These are phyloP conservation scores for Variabilichromis moorii DNA, from an alignment of 2,113 vertebrate genomes.

Conservation along the genomic window DNA sequence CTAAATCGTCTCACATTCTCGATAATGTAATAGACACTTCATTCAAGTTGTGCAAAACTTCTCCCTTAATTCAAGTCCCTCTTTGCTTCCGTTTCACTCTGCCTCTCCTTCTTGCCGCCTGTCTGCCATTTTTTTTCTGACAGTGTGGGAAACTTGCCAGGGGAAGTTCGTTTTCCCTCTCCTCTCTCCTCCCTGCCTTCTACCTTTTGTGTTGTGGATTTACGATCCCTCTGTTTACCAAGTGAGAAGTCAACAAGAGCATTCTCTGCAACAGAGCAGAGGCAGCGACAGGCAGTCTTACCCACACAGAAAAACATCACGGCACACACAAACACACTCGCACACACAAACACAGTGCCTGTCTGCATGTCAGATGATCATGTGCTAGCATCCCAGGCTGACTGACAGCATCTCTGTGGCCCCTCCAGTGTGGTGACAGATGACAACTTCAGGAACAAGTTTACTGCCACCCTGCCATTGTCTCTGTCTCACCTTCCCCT, in stretches of 20 bases:
- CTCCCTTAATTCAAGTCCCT: neutral
- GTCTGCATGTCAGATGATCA: slow-evolving; percentile 23
- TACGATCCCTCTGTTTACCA: slow-evolving; percentile 47
- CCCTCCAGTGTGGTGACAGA: slow-evolving; percentile 28
- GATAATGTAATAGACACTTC: neutral
- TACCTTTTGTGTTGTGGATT: slow-evolving; percentile 39
- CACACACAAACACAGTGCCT: neutral
- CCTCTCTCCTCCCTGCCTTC: neutral
- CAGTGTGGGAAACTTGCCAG: slow-evolving; percentile 28
- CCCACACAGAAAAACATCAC: neutral
- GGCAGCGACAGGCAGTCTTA: slow-evolving; percentile 27
- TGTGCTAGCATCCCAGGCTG: slow-evolving; percentile 2
- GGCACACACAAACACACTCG: neutral
- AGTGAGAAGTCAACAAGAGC: slow-evolving; percentile 70
- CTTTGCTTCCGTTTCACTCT: neutral
- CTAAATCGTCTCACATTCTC: neutral
- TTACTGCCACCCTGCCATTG: slow-evolving; percentile 29
- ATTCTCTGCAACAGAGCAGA: slow-evolving; percentile 18
- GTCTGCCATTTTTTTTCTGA: neutral
- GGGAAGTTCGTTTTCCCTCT: slow-evolving; percentile 13
- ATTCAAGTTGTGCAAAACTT: neutral
- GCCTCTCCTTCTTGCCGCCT: neutral
- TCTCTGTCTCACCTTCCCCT: slow-evolving; percentile 26
- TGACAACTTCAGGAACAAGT: slow-evolving; percentile 38
- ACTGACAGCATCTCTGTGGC: slow-evolving; percentile 29